Evolutionary conservation across 2,113 vertebrate species (phyloP).

Genomic region (Campylomormyrus tamandua): DNA sequence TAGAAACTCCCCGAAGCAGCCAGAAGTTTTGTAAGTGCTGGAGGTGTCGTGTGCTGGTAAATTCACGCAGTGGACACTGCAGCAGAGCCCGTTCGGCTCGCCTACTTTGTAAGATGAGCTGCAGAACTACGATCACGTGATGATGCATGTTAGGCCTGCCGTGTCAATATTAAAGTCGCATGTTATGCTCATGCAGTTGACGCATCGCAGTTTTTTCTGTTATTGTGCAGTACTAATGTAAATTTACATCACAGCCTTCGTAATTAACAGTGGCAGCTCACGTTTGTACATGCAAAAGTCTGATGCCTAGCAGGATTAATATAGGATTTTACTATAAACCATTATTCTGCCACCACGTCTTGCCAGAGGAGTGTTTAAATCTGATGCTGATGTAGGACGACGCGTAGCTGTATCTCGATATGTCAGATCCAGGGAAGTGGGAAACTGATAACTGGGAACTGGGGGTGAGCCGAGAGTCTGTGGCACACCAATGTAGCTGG

Average conservation of each 20-base stretch:
- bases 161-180: not conserved
- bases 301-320: not conserved
- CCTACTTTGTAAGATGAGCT: not conserved
- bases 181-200: not conserved
- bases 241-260: not conserved
- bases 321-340: not conserved
- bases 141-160: not conserved
- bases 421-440: not conserved
- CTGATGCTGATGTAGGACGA: not conserved
- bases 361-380: not conserved
- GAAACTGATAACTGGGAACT: not conserved
- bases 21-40: not conserved
- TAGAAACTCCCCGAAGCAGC: constrained; percentile 8
- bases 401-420: not conserved
- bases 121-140: not conserved
- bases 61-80: not conserved
- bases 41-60: not conserved
- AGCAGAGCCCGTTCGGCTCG: not conserved
- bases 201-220: not conserved
- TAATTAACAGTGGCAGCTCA: not conserved
- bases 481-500: not conserved
- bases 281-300: not conserved
- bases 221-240: not conserved
- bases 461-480: not conserved
- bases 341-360: not conserved